Conservation (phyloP, 2,113 vertebrate genomes). For the Urocolius indicus region DNA sequence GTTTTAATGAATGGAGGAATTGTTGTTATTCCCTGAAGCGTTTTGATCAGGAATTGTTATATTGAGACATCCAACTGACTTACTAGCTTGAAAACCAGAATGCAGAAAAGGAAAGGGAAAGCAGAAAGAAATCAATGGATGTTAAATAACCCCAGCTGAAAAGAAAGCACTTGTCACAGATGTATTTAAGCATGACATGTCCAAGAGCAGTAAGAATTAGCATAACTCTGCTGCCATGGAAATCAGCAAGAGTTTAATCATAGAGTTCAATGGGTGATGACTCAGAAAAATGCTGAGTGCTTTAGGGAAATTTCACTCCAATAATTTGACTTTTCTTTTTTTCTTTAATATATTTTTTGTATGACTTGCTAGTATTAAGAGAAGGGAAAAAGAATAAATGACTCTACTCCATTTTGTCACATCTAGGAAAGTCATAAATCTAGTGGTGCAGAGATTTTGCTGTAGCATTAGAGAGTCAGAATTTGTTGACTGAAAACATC, state of each 20-base stretch:
- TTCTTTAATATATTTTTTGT: neutral
- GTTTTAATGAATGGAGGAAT: neutral
- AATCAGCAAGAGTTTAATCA: slow-evolving; percentile 28
- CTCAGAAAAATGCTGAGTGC: neutral
- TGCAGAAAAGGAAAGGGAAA: neutral
- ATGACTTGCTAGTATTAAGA: neutral
- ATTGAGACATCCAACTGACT: neutral
- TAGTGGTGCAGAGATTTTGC: neutral
- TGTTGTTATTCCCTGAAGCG: neutral
- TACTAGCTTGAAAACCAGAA: neutral
- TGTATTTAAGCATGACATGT: neutral
- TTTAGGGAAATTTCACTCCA: neutral
- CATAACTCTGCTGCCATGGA: slow-evolving; percentile 13
- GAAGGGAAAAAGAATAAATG: neutral
- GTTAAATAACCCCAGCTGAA: neutral
- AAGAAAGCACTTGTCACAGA: neutral
- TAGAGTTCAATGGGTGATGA: neutral
- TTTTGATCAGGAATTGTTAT: neutral
- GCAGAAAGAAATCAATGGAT: neutral
- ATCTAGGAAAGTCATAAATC: neutral
- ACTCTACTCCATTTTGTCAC: neutral
- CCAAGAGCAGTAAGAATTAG: slow-evolving; percentile 24
- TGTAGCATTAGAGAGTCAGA: neutral
- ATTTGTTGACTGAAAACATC: neutral
- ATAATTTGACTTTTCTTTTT: neutral